phyloP scores from a whole-genome alignment of 2,888 invertebrate genomes.

The Palloptera scutellata region DNA sequence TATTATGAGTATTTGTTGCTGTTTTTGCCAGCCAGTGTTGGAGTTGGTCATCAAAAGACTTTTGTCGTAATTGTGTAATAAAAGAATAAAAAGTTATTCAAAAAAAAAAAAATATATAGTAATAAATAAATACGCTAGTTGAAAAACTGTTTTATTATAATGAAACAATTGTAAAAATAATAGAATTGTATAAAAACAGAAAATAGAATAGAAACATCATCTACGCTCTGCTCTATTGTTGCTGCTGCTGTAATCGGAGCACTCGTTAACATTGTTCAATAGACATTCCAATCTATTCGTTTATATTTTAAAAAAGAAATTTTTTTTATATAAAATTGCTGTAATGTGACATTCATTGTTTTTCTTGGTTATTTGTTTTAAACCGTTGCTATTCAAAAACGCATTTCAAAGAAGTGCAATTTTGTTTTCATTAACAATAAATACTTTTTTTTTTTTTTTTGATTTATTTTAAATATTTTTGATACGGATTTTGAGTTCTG shows the following conservation, averaged over 20 bases:
- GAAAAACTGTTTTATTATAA: slow-evolving; percentile 18
- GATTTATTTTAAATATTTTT: slow-evolving; percentile 30
- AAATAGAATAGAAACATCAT: background rate
- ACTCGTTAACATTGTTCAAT: background rate
- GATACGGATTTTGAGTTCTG: slow-evolving; percentile 11
- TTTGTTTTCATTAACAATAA: background rate
- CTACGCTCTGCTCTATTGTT: background rate
- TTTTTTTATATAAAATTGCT: slow-evolving; percentile 2
- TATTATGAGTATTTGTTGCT: no score
- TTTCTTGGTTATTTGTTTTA: background rate
- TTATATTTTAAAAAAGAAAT: no score
- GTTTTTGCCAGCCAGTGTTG: background rate
- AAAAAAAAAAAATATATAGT: background rate
- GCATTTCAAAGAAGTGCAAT: no score
- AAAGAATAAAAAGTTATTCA: background rate
- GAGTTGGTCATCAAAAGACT: background rate
- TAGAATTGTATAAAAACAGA: background rate
- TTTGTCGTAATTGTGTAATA: slow-evolving; percentile 1
- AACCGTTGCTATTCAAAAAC: no score
- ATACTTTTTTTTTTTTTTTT: slow-evolving; percentile 32
- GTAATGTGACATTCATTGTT: background rate
- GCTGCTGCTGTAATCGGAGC: slow-evolving; percentile 7
- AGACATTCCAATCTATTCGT: background rate
- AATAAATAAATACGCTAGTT: slow-evolving; percentile 2
- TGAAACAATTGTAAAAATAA: slow-evolving; percentile 21